Evolutionary conservation across 2,888 invertebrate species (phyloP).

Genomic region (Plebejus argus): DNA sequence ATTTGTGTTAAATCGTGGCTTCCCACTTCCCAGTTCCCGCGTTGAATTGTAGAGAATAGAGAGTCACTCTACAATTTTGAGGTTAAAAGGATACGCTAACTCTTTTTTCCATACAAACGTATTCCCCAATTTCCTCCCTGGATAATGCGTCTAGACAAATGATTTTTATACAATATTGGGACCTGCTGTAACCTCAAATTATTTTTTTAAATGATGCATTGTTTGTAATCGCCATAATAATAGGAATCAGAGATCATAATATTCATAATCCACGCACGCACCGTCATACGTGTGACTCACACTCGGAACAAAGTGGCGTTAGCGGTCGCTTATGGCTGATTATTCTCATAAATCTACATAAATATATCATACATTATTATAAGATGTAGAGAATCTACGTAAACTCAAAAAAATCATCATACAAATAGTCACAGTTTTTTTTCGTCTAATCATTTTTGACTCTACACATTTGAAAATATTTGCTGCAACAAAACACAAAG

Average conservation of each 20-base stretch:
- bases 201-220: not conserved
- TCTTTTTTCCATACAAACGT: no score
- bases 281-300: conserved; percentile 11
- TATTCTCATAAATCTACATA: conserved; percentile 9
- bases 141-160: no score
- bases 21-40: no score
- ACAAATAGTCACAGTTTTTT: no score
- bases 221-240: not conserved
- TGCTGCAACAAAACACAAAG: no score
- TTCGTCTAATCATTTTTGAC: no score
- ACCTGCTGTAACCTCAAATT: not conserved
- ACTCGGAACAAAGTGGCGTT: conserved; percentile 5
- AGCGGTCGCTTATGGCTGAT: not conserved
- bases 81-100: no score
- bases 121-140: no score
- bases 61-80: not conserved
- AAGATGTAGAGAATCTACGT: not conserved
- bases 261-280: conserved; percentile 20
- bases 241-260: conserved; percentile 1
- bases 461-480: no score
- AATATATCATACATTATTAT: not conserved
- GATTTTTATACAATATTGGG: no score
- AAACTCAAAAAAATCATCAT: no score
- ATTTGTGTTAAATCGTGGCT: not conserved
- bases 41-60: not conserved